Evolutionary conservation across 1,140 invertebrate genomes (phyloP), one percentile per base, ranked within the genome.

Genomic region (Ctenoplectra terminalis): DNA sequence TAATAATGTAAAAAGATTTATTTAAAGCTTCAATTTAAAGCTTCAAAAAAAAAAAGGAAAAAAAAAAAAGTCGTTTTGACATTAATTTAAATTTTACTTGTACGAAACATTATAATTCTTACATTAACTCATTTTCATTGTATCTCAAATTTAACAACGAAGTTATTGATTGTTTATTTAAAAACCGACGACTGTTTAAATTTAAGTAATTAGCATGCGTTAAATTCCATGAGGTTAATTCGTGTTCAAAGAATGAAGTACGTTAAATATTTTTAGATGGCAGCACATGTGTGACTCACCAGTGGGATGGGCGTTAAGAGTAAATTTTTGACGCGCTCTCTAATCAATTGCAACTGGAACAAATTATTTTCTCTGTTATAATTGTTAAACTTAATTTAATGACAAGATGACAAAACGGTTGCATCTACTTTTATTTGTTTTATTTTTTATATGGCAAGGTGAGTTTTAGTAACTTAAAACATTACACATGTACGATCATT

Each of bases 401-500:
- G 26, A 80, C 31, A 84, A 43, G 7, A 85, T 84, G 84, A 70
- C 40, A 66, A 34, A 64, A 15, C 54, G 6, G 29, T 58, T 54
- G 26, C 43, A 20, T n/a, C 23, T 63, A 37, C 17, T 85, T 20
- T 46, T 60, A 63, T 50, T 75, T 15, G 8, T 20, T 17, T 40
- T 56, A 7, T 81, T 43, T 26, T 63, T 85, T 17, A 20, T 66
- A 9, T 75, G 37, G 13, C 71, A 71, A 52, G 82, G 84, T 85
- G 74, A 85, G 64, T 54, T 79, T 13, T 5, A 50, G 17, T 4
- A 3, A 69, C 48, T 37, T 50, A 13, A 23, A n/a, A 73, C 50
- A 64, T 81, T 46, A 15, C 20, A 1, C 26, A n/a, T n/a, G 7
- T 46, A 63, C 3, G 11, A 26, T 23, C 54, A 66, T 6, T 70